Evolutionary conservation across 1,140 invertebrate species (phyloP).

Genomic region (Penaeus indicus): DNA sequence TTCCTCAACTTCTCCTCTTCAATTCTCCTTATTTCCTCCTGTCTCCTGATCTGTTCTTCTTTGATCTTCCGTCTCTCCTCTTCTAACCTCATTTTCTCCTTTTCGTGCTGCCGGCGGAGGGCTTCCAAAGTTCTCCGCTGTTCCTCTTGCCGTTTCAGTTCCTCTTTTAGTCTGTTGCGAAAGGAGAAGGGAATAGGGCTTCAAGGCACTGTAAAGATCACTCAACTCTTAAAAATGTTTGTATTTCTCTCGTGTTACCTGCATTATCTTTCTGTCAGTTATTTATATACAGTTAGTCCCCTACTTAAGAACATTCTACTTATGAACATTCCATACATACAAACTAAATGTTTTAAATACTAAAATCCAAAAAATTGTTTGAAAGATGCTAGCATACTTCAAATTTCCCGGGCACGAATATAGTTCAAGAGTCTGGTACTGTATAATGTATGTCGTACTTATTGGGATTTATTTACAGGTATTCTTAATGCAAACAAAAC

Average conservation of each 20-base stretch:
- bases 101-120: constrained; percentile 52
- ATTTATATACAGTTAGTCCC: constrained; percentile 43
- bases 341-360: no score
- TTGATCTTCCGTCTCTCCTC: constrained; percentile 59
- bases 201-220: background rate
- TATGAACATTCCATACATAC: no score
- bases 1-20: constrained; percentile 66
- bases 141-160: constrained; percentile 63
- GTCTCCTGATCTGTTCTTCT: constrained; percentile 60
- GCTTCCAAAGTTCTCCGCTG: constrained; percentile 62
- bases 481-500: no score
- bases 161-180: constrained; percentile 41
- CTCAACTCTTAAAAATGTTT: background rate
- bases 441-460: no score
- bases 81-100: constrained; percentile 63
- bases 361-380: no score
- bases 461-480: no score
- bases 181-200: background rate
- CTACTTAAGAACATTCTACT: no score
- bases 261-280: constrained; percentile 22
- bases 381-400: no score
- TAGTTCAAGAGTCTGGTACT: no score
- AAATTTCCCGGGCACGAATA: no score
- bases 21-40: constrained; percentile 66
- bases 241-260: constrained; percentile 36